Base-by-base conservation (phyloP, 2,797 vertebrate species). In the Argentina silus region DNA sequence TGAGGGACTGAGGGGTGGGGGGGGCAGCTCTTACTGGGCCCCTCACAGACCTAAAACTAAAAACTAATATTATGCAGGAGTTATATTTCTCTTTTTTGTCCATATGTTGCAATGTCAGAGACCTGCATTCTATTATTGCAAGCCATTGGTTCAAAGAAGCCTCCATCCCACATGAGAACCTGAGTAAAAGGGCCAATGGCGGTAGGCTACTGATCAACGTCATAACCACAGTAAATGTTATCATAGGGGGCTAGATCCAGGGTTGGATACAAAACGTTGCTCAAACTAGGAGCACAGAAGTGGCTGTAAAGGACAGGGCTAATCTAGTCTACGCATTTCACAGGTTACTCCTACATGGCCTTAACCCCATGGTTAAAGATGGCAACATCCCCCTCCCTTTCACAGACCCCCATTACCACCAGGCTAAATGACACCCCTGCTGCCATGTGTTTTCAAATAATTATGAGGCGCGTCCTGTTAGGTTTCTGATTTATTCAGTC, bases 401-500 rank as follows among this genome's bases (percentile, higher is more conserved):
- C 69, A 55, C 12, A 14, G 5, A 27, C 14, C 14, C 70, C 56
- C 9, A 78, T 75, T 70, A 81, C 60, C 75, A 75, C 75, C 27
- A 36, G 27, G 27, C 27, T 71, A 83, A 74, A 55, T 51, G 69
- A 80, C 79, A 81, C 75, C 7, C 6, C 27, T 50, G 17, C 27
- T 55, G 76, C 69, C 77, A 77, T 85, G 79, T 85, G 81, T 84
- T 89, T 86, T 88, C 83, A 84, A 87, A 91, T 86, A 78, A 91
- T 93, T 87, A 90, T 82, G 53, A 17, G 66, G 76, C 14, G 74
- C 48, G 63, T 67, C 84, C 87, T 80, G 89, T 91, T 89, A 78
- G 81, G 86, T 91, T 89, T 90, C 90, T 91, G 91, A 93, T 92
- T 91, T 92, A 93, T 88, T 82, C 81, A 61, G 79, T 77, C 83